These are phyloP conservation scores for Cerceris rybyensis DNA, from an alignment of 2,888 invertebrate species.

Conservation along the genomic window DNA sequence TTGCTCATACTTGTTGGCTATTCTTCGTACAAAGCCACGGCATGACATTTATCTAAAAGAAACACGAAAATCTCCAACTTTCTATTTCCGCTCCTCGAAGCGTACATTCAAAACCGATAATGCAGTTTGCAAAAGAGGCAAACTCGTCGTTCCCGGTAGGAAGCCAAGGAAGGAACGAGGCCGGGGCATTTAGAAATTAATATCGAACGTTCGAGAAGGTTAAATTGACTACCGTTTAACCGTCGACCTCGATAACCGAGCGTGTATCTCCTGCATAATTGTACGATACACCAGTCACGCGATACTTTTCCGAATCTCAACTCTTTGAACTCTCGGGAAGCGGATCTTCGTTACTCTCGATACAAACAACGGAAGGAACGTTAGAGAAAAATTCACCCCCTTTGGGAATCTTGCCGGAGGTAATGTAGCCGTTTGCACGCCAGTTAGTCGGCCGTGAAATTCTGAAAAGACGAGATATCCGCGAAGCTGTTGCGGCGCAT, in stretches of 20 bases:
- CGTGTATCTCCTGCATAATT: slow-evolving; percentile 25
- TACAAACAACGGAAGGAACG: neutral
- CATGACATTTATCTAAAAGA: neutral
- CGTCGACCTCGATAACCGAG: slow-evolving; percentile 42
- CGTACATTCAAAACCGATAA: neutral
- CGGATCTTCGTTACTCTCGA: too few relatives aligned
- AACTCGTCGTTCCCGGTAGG: slow-evolving; percentile 32
- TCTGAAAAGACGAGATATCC: slow-evolving; percentile 11
- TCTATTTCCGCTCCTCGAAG: neutral
- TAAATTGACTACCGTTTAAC: slow-evolving; percentile 39
- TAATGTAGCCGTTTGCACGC: neutral
- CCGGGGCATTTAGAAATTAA: slow-evolving; percentile 36
- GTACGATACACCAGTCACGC: slow-evolving; percentile 22
- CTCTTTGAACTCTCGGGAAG: too few relatives aligned
- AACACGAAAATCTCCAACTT: neutral
- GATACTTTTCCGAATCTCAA: slow-evolving; percentile 9
- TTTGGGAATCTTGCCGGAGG: neutral
- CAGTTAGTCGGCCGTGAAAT: slow-evolving; percentile 17
- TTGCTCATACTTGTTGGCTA: neutral
- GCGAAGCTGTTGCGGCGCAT: slow-evolving; percentile 10
- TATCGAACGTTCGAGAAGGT: slow-evolving; percentile 40
- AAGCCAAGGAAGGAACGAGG: slow-evolving; percentile 27
- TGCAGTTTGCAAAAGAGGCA: slow-evolving; percentile 6
- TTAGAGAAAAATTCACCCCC: neutral
- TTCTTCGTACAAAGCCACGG: neutral